Conservation (phyloP, 64 coral and sea anemone genomes). For the Catalaphyllia jardinei region DNA sequence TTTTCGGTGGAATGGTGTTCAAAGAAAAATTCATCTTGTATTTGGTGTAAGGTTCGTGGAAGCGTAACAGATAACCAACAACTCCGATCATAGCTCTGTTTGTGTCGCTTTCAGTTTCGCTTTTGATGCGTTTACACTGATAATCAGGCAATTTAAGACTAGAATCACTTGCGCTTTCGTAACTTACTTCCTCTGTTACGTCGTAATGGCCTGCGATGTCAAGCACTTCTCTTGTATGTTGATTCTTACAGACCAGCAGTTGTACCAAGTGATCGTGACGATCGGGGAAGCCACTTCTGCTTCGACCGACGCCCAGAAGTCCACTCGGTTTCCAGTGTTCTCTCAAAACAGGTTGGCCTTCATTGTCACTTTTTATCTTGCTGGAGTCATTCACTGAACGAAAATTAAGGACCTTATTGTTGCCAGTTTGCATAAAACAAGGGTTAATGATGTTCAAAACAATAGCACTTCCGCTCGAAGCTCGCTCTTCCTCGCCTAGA, state of each 20-base stretch:
- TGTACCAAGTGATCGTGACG: neutral
- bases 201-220: neutral
- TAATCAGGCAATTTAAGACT: neutral
- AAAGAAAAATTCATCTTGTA: neutral
- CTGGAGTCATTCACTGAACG: neutral
- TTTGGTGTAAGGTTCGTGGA: slow-evolving; percentile 1
- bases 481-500: neutral
- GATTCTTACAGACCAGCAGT: slow-evolving; percentile 16
- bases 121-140: slow-evolving; percentile 13
- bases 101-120: neutral
- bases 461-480: neutral
- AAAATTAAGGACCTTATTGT: neutral
- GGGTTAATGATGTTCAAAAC: neutral
- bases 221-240: neutral
- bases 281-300: neutral
- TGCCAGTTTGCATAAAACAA: neutral
- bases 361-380: neutral
- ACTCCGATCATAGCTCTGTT: neutral
- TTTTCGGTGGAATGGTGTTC: neutral
- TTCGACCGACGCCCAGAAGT: neutral
- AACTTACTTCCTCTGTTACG: neutral
- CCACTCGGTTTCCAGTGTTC: neutral
- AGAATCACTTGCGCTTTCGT: no score
- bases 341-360: neutral
- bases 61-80: slow-evolving; percentile 4